phyloP scores from a whole-genome alignment of 1,140 invertebrate genomes.

The Aphidius gifuensis region DNA sequence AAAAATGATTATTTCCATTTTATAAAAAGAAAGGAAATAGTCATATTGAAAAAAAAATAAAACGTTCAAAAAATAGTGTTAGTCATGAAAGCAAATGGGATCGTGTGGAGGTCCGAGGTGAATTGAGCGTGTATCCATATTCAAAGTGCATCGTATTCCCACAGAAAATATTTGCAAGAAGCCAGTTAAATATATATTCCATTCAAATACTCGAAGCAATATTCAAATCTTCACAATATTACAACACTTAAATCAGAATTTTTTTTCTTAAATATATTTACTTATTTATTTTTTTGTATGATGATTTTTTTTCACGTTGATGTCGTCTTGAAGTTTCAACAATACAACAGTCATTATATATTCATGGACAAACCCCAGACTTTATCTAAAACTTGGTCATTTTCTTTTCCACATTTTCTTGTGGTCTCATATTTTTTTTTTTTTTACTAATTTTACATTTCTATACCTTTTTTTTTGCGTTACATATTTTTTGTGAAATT shows the following conservation, averaged over 20 bases:
- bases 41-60: not conserved
- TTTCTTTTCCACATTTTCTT: conserved; percentile 21
- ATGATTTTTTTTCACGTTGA: not conserved
- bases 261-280: too few species aligned
- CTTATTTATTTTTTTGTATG: not conserved
- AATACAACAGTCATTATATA: conserved; percentile 35
- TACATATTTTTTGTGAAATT: not conserved
- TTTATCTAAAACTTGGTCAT: conserved; percentile 40
- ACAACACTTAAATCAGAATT: too few species aligned
- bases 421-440: not conserved
- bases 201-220: not conserved
- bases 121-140: conserved; percentile 14
- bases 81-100: conserved; percentile 6
- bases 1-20: not conserved
- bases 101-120: conserved; percentile 15
- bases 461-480: not conserved
- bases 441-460: not conserved
- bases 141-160: conserved; percentile 25
- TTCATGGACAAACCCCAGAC: conserved; percentile 36
- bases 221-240: too few species aligned
- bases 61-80: not conserved
- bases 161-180: conserved; percentile 13
- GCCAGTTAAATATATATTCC: not conserved
- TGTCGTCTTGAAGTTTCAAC: not conserved
- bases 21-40: not conserved